Percentiles rank a stretch among this genome's conserved stretches.
Conservation (phyloP, 1,140 invertebrate species). For the Argopecten irradians region DNA sequence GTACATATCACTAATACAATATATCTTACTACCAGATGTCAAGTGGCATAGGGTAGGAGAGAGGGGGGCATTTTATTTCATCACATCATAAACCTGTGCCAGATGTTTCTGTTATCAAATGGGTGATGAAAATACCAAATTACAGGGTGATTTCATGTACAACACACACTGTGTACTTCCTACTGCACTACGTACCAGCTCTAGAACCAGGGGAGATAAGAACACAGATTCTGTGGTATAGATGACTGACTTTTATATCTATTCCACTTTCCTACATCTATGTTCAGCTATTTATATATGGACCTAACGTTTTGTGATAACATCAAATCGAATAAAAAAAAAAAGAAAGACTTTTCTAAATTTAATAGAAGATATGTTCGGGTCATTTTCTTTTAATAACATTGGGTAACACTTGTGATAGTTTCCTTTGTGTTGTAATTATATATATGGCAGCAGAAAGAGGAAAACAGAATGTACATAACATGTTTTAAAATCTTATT, state of each 20-base stretch:
- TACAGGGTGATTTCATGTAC: background rate
- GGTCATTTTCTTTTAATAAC: too few species aligned
- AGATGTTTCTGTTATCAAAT: constrained; percentile 17
- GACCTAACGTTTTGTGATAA: background rate
- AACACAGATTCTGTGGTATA: background rate
- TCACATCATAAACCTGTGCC: background rate
- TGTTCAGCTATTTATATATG: background rate
- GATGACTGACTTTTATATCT: constrained; percentile 3
- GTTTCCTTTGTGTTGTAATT: too few species aligned
- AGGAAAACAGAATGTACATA: too few species aligned
- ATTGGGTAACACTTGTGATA: too few species aligned
- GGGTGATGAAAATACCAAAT: constrained; percentile 18
- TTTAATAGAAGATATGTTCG: too few species aligned
- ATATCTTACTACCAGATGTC: background rate
- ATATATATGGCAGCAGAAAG: too few species aligned
- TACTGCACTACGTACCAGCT: background rate
- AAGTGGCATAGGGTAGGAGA: too few species aligned
- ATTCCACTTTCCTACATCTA: background rate
- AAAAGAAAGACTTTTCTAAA: too few species aligned
- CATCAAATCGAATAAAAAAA: too few species aligned
- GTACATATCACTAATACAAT: too few species aligned
- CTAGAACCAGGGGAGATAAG: background rate
- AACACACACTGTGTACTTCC: background rate
- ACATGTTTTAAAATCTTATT: too few species aligned
- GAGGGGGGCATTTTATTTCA: background rate